phyloP scores from a whole-genome alignment of 2,888 invertebrate genomes.

The Sarcophaga subvicina region DNA sequence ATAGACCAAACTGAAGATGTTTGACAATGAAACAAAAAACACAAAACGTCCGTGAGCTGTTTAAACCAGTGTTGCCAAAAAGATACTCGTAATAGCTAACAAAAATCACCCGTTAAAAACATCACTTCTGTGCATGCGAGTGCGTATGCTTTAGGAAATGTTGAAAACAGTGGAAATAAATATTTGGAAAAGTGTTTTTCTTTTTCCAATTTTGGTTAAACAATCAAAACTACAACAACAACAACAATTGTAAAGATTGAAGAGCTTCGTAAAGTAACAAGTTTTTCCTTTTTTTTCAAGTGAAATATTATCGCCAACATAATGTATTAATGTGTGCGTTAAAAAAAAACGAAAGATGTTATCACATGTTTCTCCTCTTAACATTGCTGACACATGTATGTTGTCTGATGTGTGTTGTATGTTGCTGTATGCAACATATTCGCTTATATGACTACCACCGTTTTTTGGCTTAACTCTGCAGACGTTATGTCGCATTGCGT shows the following conservation, averaged over 20 bases:
- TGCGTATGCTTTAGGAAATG: not conserved
- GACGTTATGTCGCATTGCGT: slow-evolving; percentile 66
- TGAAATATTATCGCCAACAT: slow-evolving; percentile 52
- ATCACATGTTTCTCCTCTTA: slow-evolving; percentile 10
- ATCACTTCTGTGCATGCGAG: slow-evolving; percentile 26
- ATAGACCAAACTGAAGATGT: too few relatives aligned
- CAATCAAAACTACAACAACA: not conserved
- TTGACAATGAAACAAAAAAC: too few relatives aligned
- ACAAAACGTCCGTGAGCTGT: too few relatives aligned
- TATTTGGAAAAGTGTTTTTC: not conserved
- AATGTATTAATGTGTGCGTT: slow-evolving; percentile 28
- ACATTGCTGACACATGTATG: slow-evolving; percentile 18
- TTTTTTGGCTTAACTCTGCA: slow-evolving; percentile 23
- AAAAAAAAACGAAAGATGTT: too few relatives aligned
- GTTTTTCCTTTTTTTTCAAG: slow-evolving; percentile 25
- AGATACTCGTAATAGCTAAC: too few relatives aligned
- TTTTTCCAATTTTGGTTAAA: not conserved
- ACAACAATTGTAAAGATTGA: not conserved
- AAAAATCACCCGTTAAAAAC: not conserved
- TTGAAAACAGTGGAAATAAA: not conserved
- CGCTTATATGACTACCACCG: not conserved
- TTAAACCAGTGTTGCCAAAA: too few relatives aligned
- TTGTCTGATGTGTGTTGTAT: slow-evolving; percentile 73
- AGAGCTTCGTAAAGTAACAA: slow-evolving; percentile 17
- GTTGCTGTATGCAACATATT: slow-evolving; percentile 70